Evolutionary conservation across 2,113 vertebrate genomes (phyloP), one percentile per base, ranked within the genome.

Genomic region (Trochalopteron elliotii): DNA sequence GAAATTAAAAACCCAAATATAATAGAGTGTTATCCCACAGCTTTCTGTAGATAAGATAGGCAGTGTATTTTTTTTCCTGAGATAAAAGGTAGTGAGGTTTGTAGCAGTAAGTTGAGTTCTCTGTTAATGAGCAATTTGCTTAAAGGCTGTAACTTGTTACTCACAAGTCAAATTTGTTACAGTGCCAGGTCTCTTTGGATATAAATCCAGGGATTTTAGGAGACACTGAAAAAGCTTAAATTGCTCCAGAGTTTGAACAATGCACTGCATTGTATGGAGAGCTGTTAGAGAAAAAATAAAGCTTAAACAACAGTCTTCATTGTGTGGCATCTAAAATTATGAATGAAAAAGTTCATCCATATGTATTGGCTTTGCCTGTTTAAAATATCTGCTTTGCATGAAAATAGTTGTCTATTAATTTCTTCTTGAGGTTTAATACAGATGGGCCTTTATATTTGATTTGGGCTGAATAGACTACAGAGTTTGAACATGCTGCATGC

Each of bases 201-300:
- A 91, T 91, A 97, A 97, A 96, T 97, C 95, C 96, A 94, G 94
- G 96, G 97, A 96, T 96, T 97, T 97, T 94, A 87, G 96, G 92
- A 95, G 96, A 93, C 95, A 91, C 63, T 97, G 97, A 91, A 97
- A 96, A 96, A 96, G 87, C 89, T 97, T 96, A 93, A 94, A 91
- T 97, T 95, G 95, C 94, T 97, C 77, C 89, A 89, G 77, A 93
- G 77, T 93, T 72, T 77, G 95, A 93, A 98, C 96, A 98, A 91
- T 97, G 91, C 75, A 14, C 59, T 28, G 39, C 77, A 94, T 97
- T 98, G 97, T 97, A 44, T 67, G 85, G 96, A 91, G 81, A 91
- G 57, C 93, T 93, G 87, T 78, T 95, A 71, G 77, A 25, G 95
- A 85, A 96, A 45, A 61, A 89, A 93, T 70, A 68, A 71, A 89